These are phyloP conservation scores for Cosmorhoe ocellata DNA, from an alignment of 2,888 invertebrate genomes.

Conservation along the genomic window DNA sequence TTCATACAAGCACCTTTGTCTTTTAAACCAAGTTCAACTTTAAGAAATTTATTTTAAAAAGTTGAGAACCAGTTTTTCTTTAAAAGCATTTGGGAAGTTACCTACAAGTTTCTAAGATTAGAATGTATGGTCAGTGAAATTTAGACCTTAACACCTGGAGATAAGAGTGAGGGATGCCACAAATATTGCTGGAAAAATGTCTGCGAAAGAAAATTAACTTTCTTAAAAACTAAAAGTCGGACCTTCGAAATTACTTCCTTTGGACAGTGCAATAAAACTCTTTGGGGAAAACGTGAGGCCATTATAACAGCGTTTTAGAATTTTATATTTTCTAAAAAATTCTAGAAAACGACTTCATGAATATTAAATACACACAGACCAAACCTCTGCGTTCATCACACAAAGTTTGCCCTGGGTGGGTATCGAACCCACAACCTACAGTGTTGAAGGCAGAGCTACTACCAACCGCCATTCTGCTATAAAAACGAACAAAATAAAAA, in stretches of 20 bases:
- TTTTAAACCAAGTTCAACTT: constrained; percentile 27
- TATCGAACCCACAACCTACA: too few relatives aligned
- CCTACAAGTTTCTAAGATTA: constrained; percentile 19
- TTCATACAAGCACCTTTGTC: constrained; percentile 22
- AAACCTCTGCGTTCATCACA: too few relatives aligned
- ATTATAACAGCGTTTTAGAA: constrained; percentile 37
- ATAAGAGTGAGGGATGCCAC: constrained; percentile 11
- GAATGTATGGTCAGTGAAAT: constrained; percentile 15
- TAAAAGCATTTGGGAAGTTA: constrained; percentile 31
- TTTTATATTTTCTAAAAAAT: too few relatives aligned
- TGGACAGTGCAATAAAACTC: constrained; percentile 80
- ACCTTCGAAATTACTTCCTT: constrained; percentile 81
- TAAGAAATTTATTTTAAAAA: constrained; percentile 34
- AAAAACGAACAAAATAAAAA: too few relatives aligned
- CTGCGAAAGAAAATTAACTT: constrained; percentile 73
- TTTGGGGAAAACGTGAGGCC: constrained; percentile 61
- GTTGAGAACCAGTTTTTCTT: constrained; percentile 32
- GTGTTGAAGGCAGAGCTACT: too few relatives aligned
- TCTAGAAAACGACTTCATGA: too few relatives aligned
- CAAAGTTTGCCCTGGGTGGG: too few relatives aligned
- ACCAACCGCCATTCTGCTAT: too few relatives aligned
- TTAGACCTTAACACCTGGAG: constrained; percentile 18
- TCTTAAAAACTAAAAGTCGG: constrained; percentile 81
- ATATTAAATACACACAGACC: too few relatives aligned
- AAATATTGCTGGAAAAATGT: constrained; percentile 64